Evolutionary conservation across 2,113 vertebrate genomes (phyloP), one percentile per base, ranked within the genome.

Genomic region (Tupaia chinensis): DNA sequence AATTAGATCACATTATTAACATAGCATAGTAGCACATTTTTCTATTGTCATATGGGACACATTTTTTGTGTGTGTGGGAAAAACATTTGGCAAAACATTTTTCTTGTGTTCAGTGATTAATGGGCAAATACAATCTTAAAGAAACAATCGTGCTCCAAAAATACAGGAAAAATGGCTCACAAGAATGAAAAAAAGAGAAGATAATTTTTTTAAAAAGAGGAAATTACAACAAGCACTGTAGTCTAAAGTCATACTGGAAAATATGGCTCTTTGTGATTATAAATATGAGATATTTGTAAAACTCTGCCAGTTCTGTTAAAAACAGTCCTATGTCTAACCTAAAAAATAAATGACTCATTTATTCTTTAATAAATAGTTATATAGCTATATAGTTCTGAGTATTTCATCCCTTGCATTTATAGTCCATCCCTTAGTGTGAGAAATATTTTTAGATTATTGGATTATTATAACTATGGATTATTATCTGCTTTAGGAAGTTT

Each of bases 361-460:
- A 7, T 53, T 88, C 22, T 74, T 91, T 89, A 70, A 87, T 95
- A 44, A 44, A 44, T 79, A 79, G 44, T 19, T 76, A 70, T 44
- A 4, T 94, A 79, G 44, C 22, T 76, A 70, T 44, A 4, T 94
- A 44, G 11, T 29, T 78, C 19, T 92, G 25, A 84, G 81, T 87
- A 87, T 80, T 89, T 83, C n/a, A 85, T 63, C 29, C 58, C 0
- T 65, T 95, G 25, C 15, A 17, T 84, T 70, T 85, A 76, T 4
- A 66, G n/a, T 89, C 13, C 76, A 19, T 56, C 29, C 15, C 1
- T 56, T 61, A 54, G 8, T 63, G 44, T 23, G 72, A 63, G 14
- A 90, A 95, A 79, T 20, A 9, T 53, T 89, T 97, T 93, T 91
- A 15, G 32, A 32, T 32, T 32, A 32, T 32, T 32, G 32, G 32